phyloP scores from a whole-genome alignment of 1,140 invertebrate species.

The Gryllus bimaculatus region DNA sequence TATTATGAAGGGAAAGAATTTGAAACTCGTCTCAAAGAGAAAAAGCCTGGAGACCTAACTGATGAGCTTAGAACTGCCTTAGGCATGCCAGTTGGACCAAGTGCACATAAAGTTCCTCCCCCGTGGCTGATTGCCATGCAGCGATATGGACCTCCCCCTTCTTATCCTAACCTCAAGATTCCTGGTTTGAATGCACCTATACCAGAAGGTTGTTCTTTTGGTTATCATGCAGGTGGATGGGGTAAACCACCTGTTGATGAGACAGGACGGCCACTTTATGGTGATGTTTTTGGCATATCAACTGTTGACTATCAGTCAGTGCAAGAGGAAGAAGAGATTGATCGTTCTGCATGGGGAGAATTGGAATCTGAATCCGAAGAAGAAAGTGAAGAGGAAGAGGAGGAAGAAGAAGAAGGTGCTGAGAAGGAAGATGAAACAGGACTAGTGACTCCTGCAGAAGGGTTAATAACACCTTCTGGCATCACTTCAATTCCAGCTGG shows the following conservation, averaged over 20 bases:
- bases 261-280: conserved; percentile 92
- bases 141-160: conserved; percentile 96
- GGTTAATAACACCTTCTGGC: conserved; percentile 89
- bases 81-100: conserved; percentile 96
- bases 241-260: conserved; percentile 99
- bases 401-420: conserved; percentile 67
- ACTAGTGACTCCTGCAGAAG: conserved; percentile 71
- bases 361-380: conserved; percentile 91
- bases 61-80: conserved; percentile 93
- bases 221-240: conserved; percentile 98
- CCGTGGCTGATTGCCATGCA: conserved; percentile 99
- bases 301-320: conserved; percentile 31
- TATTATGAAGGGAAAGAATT: conserved; percentile 99
- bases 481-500: conserved; percentile 90
- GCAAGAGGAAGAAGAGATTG: conserved; percentile 81
- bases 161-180: conserved; percentile 97
- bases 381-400: conserved; percentile 77
- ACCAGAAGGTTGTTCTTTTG: conserved; percentile 93
- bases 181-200: conserved; percentile 87
- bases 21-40: conserved; percentile 94
- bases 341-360: conserved; percentile 93
- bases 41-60: conserved; percentile 95
- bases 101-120: conserved; percentile 81
- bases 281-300: conserved; percentile 86
- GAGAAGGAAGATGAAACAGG: conserved; percentile 56